Conservation (phyloP, 2,797 vertebrate genomes). For the Trachops cirrhosus region DNA sequence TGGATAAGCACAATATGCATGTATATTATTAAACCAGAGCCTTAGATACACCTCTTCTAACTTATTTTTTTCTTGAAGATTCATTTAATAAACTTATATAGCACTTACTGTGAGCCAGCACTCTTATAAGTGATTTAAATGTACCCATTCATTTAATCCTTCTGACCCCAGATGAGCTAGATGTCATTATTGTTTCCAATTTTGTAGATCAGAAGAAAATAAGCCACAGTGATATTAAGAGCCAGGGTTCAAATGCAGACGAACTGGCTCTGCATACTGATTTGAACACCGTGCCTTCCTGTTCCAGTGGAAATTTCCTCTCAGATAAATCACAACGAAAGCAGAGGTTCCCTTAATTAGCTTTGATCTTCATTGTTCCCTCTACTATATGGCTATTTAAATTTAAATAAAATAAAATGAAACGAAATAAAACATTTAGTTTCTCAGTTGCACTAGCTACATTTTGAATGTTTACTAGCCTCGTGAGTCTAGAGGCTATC, state of each 20-base stretch:
- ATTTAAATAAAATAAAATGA: neutral
- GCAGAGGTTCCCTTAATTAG: neutral
- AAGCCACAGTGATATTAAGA: neutral
- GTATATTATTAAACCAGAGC: neutral
- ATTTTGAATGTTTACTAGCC: neutral
- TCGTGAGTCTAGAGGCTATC: neutral
- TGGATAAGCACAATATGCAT: neutral
- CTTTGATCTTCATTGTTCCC: neutral
- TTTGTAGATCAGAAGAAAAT: neutral
- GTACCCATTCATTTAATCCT: neutral
- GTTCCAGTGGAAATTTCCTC: neutral
- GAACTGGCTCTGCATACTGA: neutral
- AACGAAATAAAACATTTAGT: neutral
- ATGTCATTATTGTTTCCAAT: neutral
- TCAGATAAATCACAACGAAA: neutral
- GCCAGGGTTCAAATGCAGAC: neutral
- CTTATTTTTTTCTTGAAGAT: conserved; percentile 7
- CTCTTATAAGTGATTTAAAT: neutral
- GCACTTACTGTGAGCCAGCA: neutral
- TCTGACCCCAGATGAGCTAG: neutral
- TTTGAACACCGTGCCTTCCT: neutral
- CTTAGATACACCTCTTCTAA: neutral
- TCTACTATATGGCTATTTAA: neutral
- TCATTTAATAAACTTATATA: neutral
- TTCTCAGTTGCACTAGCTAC: neutral